Base-by-base conservation (phyloP, 2,888 invertebrate species). In the Dynastes maya region DNA sequence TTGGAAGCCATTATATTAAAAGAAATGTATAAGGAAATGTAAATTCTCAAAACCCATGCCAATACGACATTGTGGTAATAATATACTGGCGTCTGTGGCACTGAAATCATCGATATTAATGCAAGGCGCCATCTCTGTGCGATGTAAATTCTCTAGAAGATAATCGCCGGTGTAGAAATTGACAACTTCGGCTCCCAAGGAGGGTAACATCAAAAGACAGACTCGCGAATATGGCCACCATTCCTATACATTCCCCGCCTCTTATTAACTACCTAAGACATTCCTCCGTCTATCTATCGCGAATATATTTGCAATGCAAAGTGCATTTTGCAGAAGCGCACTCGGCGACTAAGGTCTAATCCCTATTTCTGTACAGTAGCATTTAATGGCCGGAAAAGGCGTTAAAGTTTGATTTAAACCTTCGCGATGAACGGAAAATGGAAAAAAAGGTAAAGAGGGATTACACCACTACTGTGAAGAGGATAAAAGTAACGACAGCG, bases 281-380 rank as follows among this genome's bases (percentile, higher is more conserved):
- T 49, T 16, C 40, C 16, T 67, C 27, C 67, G 45, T 67, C 67
- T 67, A 67, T 67, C 67, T 67, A 67, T 49, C 67, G 45, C 67
- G 67, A 67, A 67, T 67, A 32, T 49, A 67, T 67, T 67, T 67
- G 67, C 67, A 67, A 67, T 67, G n/a, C 67, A 67, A 67, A 67
- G 67, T 49, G 67, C 67, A 67, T 67, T 49, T 67, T 32, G 67
- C 67, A 49, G 45, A 45, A 49, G 67, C 67, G 9, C 55, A 22
- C 55, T 55, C 8, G 22, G 55, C n/a, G 22, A 55, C 67, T 45
- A 27, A 49, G 22, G 49, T 27, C 32, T 37, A 37, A 37, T 64
- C 67, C 45, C 11, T 22, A 49, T 45, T 49, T 22, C 67, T 5
- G 32, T 61, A 32, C 32, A 61, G 32, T 22, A 49, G 49, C 49